Evolutionary conservation across 2,113 vertebrate species (phyloP), one percentile per base, ranked within the genome.

Genomic region (Empidonax traillii): DNA sequence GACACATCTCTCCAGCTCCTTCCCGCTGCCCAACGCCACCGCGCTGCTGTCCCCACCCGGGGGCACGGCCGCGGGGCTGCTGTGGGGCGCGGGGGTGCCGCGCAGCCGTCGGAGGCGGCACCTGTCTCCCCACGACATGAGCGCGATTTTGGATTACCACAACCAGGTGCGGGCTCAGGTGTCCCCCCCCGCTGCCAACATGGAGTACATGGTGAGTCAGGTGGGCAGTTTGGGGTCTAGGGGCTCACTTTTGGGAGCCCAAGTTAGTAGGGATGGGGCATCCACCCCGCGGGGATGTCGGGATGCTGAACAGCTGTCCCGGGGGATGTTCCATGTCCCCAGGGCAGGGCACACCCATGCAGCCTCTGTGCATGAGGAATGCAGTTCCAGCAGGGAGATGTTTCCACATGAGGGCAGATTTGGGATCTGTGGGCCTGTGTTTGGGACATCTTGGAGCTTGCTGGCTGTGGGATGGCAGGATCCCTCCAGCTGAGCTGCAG

Each of bases 181-280:
- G 67, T 97, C 97, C 31, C 99, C 98, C 7, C 97, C 98, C 0
- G 99, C 99, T 0, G 98, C 99, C 87, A 99, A 99, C 71, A 99
- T 99, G 99, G 99, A 99, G 83, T 98, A 98, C 30, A 99, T 99
- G 99, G 99, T 99, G 97, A 99, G 98, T 82, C 0, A 8, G 24
- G 7, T 8, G 53, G 23, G 49, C 2, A 23, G 2, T 7, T 28
- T 15, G 1, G 84, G 56, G 52, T 49, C 66, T 24, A 2, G 8
- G 9, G 62, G 53, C 10, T 95, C 8, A 4, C 7, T 16, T 2
- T 2, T 15, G 27, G 39, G 11, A 30, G 35, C 47, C 22, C 66
- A 90, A 2, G 19, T 10, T 22, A 24, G 31, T 1, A 69, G 39
- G 35, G 33, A 41, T 2, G 6, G 53, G 35, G 18, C 37, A 83